Conservation (phyloP, 2,888 invertebrate species). For the Caenorhabditis uteleia region DNA sequence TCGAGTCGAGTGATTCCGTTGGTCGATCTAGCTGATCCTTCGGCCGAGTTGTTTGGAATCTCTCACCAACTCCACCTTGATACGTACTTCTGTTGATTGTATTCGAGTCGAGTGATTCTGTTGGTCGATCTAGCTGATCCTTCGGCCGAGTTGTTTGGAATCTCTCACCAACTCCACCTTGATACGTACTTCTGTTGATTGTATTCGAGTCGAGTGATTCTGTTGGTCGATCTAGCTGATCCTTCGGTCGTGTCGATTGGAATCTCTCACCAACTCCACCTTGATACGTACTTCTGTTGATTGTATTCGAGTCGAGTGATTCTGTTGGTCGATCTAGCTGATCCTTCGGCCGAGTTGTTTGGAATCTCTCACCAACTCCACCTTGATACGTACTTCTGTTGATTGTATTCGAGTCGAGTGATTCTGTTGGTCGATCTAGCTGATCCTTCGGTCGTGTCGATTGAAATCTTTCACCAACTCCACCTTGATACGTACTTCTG, state of each 20-base stretch:
- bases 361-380: constrained; percentile 9
- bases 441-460: constrained; percentile 10
- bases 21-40: constrained; percentile 11
- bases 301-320: constrained; percentile 5
- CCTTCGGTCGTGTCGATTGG: constrained; percentile 9
- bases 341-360: constrained; percentile 11
- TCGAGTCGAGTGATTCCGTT: constrained; percentile 8
- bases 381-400: constrained; percentile 16
- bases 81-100: constrained; percentile 10
- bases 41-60: constrained; percentile 7
- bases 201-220: constrained; percentile 7
- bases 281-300: constrained; percentile 14
- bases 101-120: constrained; percentile 2
- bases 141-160: constrained; percentile 10
- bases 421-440: constrained; percentile 7
- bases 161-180: constrained; percentile 15
- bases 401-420: constrained; percentile 8
- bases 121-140: constrained; percentile 8
- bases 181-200: constrained; percentile 13
- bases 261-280: constrained; percentile 13
- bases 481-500: constrained; percentile 13
- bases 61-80: constrained; percentile 15
- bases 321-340: constrained; percentile 7
- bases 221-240: constrained; percentile 7
- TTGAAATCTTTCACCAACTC: constrained; percentile 10